Evolutionary conservation across 2,888 invertebrate species (phyloP), one percentile per base, ranked within the genome.

Genomic region (Orchesella flavescens): DNA sequence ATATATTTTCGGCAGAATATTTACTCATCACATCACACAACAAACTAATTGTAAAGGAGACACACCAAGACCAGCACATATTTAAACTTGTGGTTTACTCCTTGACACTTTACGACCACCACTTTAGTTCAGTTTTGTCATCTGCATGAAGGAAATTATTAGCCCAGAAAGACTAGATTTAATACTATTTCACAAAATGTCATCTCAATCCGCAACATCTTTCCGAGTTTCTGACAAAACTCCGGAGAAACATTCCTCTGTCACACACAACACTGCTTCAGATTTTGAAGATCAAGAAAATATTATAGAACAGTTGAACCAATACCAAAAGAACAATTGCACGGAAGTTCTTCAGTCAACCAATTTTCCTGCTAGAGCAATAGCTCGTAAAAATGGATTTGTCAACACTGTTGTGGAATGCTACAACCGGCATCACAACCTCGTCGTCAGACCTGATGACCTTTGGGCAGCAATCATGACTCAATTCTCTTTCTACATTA

Each of bases 401-500:
- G 80, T 83, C 7, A 1, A 71, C 4, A 53, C 84, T 1, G 82
- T 77, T 49, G 21, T 74, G 21, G 57, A 73, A 4, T 63, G 59
- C 43, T 85, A 85, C 53, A 82, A 78, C 19, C 1, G 19, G 1
- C 85, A 85, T 24, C 75, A 85, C 49, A 77, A 85, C 19, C 55
- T 85, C 4, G 21, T 84, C 19, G 21, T 85, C 12, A 57, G 85
- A 23, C 85, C 84, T 1, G 85, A 85, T 61, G 84, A 85, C 65
- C 23, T 85, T 34, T 85, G 85, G 85, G 73, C 74, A 4, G 84
- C 84, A 0, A 85, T 84, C 13, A 84, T 85, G 69, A 84, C 85
- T 0, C 85, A 85, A 44, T 84, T 85, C 61, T 85, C 84, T 1
- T 84, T 85, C 23, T 85, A 85, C 61, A 61, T 85, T n/a, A 82